A percentile compares a stretch with the other conserved stretches of the same genome.
These are phyloP conservation scores for Anthrax anthrax DNA, from an alignment of 2,888 invertebrate genomes.

Conservation along the genomic window DNA sequence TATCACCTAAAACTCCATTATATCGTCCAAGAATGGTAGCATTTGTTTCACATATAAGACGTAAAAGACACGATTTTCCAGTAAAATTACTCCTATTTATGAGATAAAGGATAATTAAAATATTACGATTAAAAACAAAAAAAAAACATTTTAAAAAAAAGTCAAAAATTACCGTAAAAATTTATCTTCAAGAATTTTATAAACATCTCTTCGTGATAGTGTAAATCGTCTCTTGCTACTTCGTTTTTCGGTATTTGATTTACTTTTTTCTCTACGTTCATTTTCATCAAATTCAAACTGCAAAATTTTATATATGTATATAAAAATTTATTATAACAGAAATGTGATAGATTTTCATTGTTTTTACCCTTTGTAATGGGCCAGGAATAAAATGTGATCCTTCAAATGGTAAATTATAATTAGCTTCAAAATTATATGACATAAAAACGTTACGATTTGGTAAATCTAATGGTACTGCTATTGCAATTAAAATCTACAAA, in stretches of 20 bases:
- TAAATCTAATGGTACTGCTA: conserved; percentile 54
- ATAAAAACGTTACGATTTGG: conserved; percentile 54
- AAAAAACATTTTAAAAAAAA: neutral
- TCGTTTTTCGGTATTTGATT: conserved; percentile 18
- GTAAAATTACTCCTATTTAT: conserved; percentile 30
- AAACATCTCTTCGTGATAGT: conserved; percentile 37
- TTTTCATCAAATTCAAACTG: neutral
- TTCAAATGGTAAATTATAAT: conserved; percentile 46
- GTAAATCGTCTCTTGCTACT: conserved; percentile 12
- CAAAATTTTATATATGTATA: neutral
- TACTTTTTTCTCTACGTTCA: neutral
- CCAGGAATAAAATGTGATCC: conserved; percentile 42
- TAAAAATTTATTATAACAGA: too few relatives aligned
- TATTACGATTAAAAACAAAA: neutral
- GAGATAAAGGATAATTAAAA: too few relatives aligned
- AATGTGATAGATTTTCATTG: neutral
- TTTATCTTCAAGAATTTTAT: conserved; percentile 40
- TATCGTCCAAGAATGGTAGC: conserved; percentile 25
- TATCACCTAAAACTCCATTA: conserved; percentile 51
- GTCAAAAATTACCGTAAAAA: conserved; percentile 38
- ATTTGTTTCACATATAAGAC: conserved; percentile 52
- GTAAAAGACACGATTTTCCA: conserved; percentile 45
- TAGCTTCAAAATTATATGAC: conserved; percentile 60
- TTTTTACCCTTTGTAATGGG: conserved; percentile 40
- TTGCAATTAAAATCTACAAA: conserved; percentile 49